Evolutionary conservation across 2,797 vertebrate genomes (phyloP), one percentile per base, ranked within the genome.

Genomic region (Eupleurogrammus muticus): DNA sequence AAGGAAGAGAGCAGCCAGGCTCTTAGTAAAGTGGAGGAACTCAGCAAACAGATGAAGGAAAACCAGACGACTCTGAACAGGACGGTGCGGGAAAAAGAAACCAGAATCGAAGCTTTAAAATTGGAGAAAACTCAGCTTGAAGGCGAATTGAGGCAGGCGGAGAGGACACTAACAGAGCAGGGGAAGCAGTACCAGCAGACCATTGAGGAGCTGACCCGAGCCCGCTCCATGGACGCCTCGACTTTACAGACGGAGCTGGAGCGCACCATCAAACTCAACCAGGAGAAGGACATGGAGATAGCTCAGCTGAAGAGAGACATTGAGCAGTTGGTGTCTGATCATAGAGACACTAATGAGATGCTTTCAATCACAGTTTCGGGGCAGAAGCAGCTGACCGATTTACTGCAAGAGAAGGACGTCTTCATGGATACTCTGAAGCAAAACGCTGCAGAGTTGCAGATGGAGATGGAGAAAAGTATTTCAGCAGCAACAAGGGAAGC

Each of bases 341-440:
- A 96, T 78, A 92, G 93, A 56, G 96, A 97, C 92, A 96, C 95
- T 9, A 96, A 96, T 19, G 96, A 96, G 68, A 94, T 96, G 93
- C 90, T 99, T 36, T 93, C 95, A 0, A 96, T 96, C 71, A 96
- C 94, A 2, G 93, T 98, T 35, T 94, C 94, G 3, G 96, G 96
- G 46, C 98, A 97, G 90, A 96, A 96, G 82, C 97, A 97, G 58
- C 89, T 99, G 81, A 95, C 95, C 0, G 95, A 97, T 52, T 86
- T 98, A 59, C 73, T 98, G 70, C 95, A 95, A 48, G 97, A 99
- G 87, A 99, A 99, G 71, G 97, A 99, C 1, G 0, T 72, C 6
- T 96, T 95, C 69, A 88, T 95, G 66, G 93, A 96, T 68, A 96
- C 94, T 1, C 77, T 97, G 9, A 95, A 96, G 84, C 89, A 89